phyloP scores from a whole-genome alignment of 2,797 vertebrate genomes.

The Chelidonichthys spinosus region DNA sequence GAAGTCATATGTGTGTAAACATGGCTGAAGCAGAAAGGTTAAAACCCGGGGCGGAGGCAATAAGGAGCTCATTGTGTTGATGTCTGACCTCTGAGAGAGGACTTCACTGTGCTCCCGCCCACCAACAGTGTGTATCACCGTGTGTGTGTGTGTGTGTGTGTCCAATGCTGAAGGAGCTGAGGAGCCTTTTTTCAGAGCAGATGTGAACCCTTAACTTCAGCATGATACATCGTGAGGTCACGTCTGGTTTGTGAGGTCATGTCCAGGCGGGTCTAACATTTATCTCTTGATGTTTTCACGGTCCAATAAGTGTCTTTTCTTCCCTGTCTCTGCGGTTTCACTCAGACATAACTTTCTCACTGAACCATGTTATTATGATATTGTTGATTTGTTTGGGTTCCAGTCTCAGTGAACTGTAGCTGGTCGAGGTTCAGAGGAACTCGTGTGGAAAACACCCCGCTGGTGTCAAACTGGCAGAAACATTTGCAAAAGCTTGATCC shows the following conservation, averaged over 20 bases:
- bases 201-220: slow-evolving; percentile 13
- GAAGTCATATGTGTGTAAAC: slow-evolving; percentile 74
- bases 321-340: not conserved
- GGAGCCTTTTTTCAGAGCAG: slow-evolving; percentile 26
- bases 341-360: not conserved
- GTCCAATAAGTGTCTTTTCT: slow-evolving; percentile 7
- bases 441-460: slow-evolving; percentile 37
- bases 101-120: slow-evolving; percentile 50
- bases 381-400: slow-evolving; percentile 39
- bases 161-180: not conserved
- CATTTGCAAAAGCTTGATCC: slow-evolving; percentile 13
- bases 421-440: slow-evolving; percentile 24
- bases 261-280: slow-evolving; percentile 28
- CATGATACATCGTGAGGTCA: slow-evolving; percentile 58
- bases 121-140: slow-evolving; percentile 12
- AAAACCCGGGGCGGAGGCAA: slow-evolving; percentile 55
- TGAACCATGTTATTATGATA: not conserved
- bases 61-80: slow-evolving; percentile 73
- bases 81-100: slow-evolving; percentile 54
- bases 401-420: slow-evolving; percentile 24
- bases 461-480: slow-evolving; percentile 35
- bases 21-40: slow-evolving; percentile 55
- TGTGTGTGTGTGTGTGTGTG: slow-evolving; percentile 16
- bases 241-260: slow-evolving; percentile 51
- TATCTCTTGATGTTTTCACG: slow-evolving; percentile 21